Evolutionary conservation across 2,888 invertebrate species (phyloP).

Genomic region (Lacanobia wlatinum): DNA sequence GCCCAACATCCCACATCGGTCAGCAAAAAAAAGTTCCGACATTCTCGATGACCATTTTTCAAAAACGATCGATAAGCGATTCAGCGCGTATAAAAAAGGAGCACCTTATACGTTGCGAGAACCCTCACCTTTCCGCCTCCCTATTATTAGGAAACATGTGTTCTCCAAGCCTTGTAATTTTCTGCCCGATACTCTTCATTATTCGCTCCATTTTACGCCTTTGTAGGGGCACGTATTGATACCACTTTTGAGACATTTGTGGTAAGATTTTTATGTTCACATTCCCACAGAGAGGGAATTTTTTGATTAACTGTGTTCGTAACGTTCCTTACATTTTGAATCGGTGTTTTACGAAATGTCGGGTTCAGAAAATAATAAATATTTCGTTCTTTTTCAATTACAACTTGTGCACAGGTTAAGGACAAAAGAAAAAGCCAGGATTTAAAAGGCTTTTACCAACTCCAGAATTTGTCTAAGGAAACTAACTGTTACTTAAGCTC

Average conservation of each 20-base stretch:
- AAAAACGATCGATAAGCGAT: conserved; percentile 62
- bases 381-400: not conserved
- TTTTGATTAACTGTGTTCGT: conserved; percentile 44
- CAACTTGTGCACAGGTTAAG: not conserved
- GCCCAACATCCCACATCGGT: conserved; percentile 24
- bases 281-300: conserved; percentile 47
- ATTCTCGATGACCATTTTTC: conserved; percentile 45
- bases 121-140: conserved; percentile 59
- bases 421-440: not conserved
- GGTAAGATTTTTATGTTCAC: conserved; percentile 55
- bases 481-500: not conserved
- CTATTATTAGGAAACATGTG: conserved; percentile 74
- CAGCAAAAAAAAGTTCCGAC: conserved; percentile 27
- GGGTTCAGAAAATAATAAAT: not conserved
- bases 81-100: conserved; percentile 56
- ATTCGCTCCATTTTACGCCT: conserved; percentile 73
- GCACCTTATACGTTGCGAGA: conserved; percentile 62
- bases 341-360: not conserved
- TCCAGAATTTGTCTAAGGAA: not conserved
- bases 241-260: conserved; percentile 54
- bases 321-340: conserved; percentile 19
- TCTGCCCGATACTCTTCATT: conserved; percentile 74
- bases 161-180: conserved; percentile 73
- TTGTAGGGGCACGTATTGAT: conserved; percentile 64
- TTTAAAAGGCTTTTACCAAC: not conserved